phyloP scores from a whole-genome alignment of 1,140 invertebrate genomes.

The Tenebrio molitor region DNA sequence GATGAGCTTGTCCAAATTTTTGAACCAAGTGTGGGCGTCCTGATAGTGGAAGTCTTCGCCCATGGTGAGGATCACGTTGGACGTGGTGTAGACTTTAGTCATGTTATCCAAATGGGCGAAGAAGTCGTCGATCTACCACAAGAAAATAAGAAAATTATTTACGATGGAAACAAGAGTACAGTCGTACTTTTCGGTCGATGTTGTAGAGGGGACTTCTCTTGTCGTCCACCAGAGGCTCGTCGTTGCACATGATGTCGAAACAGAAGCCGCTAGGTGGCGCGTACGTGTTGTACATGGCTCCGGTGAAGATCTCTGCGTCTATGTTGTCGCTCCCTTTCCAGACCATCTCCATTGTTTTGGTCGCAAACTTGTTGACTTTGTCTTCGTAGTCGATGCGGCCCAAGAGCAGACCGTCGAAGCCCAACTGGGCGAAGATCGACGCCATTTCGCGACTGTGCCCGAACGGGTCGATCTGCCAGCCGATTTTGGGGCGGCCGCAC shows the following conservation, averaged over 20 bases:
- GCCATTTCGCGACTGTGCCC: constrained; percentile 92
- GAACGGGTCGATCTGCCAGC: constrained; percentile 96
- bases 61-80: constrained; percentile 92
- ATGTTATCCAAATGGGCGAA: constrained; percentile 68
- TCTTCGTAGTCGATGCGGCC: constrained; percentile 92
- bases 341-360: constrained; percentile 85
- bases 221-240: constrained; percentile 87
- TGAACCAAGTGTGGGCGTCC: constrained; percentile 86
- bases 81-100: constrained; percentile 71
- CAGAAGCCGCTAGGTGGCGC: constrained; percentile 89
- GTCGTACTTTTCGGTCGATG: constrained; percentile 76
- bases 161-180: not conserved
- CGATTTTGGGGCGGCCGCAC: constrained; percentile 84
- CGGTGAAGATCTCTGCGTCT: constrained; percentile 63
- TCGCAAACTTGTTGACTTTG: constrained; percentile 73
- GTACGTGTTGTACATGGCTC: constrained; percentile 68
- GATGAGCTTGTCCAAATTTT: constrained; percentile 92
- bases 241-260: constrained; percentile 87
- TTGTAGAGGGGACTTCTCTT: constrained; percentile 81
- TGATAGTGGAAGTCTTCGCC: constrained; percentile 94
- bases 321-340: constrained; percentile 85
- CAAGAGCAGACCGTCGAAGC: constrained; percentile 90
- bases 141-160: not conserved
- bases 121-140: constrained; percentile 70
- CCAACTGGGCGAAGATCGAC: constrained; percentile 85